Conservation (phyloP, 2,888 invertebrate genomes). For the Nomada fucata region DNA sequence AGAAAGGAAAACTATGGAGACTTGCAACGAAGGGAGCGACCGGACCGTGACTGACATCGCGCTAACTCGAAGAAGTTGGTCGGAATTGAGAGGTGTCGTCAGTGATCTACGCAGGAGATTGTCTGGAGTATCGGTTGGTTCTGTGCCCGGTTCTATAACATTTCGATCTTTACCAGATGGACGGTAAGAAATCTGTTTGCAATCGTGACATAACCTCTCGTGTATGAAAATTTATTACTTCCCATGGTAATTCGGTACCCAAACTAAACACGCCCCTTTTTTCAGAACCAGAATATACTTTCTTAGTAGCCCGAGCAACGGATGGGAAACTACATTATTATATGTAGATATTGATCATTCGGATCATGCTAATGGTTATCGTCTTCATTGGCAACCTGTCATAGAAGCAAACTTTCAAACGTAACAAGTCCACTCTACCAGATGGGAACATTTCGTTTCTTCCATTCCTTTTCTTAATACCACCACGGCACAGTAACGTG, state of each 20-base stretch:
- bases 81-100: slow-evolving; percentile 91
- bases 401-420: slow-evolving; percentile 90
- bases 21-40: slow-evolving; percentile 69
- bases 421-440: slow-evolving; percentile 60
- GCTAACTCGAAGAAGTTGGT: slow-evolving; percentile 87
- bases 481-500: neutral
- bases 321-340: slow-evolving; percentile 95
- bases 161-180: slow-evolving; percentile 92
- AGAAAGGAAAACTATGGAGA: slow-evolving; percentile 70
- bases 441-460: no score
- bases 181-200: slow-evolving; percentile 70
- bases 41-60: slow-evolving; percentile 48
- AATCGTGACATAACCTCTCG: slow-evolving; percentile 33
- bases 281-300: slow-evolving; percentile 93
- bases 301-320: slow-evolving; percentile 93
- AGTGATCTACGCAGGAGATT: slow-evolving; percentile 92
- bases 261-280: neutral
- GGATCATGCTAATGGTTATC: slow-evolving; percentile 86
- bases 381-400: slow-evolving; percentile 92
- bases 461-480: no score
- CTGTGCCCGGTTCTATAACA: slow-evolving; percentile 91
- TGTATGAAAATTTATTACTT: neutral
- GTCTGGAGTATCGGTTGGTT: slow-evolving; percentile 91
- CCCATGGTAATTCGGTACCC: neutral
- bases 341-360: slow-evolving; percentile 92